Evolutionary conservation across 1,140 invertebrate genomes (phyloP).

Genomic region (Heterodera schachtii): DNA sequence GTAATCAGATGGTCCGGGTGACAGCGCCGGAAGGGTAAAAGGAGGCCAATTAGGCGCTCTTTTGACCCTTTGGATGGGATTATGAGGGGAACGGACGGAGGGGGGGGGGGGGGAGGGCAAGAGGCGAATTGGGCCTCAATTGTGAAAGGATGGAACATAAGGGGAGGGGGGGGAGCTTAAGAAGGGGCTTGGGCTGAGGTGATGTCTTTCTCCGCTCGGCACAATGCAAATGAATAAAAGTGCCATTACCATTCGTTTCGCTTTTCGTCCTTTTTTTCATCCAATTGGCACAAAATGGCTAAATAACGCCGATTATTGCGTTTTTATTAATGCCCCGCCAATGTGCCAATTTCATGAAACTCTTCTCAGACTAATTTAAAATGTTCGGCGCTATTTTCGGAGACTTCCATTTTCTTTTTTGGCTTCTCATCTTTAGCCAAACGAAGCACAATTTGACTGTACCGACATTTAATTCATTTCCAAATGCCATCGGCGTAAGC

Average conservation of each 20-base stretch:
- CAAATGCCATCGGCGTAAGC: no score
- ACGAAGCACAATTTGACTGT: no score
- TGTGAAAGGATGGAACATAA: neutral
- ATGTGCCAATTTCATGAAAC: no score
- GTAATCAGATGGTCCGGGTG: neutral
- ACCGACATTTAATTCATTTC: no score
- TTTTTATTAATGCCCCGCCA: no score
- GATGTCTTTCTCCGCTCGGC: neutral
- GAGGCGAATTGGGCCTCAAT: neutral
- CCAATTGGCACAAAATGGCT: neutral
- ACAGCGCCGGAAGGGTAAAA: constrained; percentile 11
- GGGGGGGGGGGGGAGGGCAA: no score
- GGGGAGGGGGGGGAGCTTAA: no score
- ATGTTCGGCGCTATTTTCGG: neutral
- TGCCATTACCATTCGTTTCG: neutral
- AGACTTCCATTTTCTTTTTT: neutral
- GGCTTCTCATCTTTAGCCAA: neutral
- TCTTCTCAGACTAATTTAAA: no score
- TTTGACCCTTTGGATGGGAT: neutral
- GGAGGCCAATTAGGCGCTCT: constrained; percentile 20
- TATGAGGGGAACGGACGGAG: neutral
- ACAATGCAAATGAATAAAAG: neutral
- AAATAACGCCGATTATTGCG: neutral
- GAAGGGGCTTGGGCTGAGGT: neutral
- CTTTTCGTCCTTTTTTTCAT: neutral